Base-by-base conservation (phyloP, 2,113 vertebrate species). In the Ariopsis seemanni region DNA sequence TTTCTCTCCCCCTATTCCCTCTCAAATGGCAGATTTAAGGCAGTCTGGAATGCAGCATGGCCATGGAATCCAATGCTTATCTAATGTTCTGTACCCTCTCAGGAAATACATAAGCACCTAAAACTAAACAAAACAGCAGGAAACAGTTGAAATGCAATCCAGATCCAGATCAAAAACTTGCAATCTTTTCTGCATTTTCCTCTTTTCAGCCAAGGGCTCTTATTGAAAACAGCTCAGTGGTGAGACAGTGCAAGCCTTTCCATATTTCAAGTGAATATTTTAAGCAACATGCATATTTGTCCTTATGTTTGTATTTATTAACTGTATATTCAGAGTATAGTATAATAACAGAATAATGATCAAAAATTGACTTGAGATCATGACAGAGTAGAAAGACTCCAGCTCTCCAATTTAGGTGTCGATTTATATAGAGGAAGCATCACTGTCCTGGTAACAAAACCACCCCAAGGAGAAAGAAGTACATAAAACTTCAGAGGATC, bases 41-140 rank as follows among this genome's bases (percentile, higher is more conserved):
- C 69, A 84, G 84, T 18, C 67, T 86, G 85, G 89, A 90, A 87
- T 90, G 87, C 80, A 84, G 71, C 42, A 62, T 22, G 53, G 48
- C 78, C 63, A 50, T 84, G 81, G 89, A 88, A 82, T 90, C 52
- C 86, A 88, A 50, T 69, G 84, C 89, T 91, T 90, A 90, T 92
- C 89, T 92, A 91, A 92, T 90, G 90, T 90, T 90, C 89, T 90
- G 86, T 89, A 89, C 90, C 87, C 89, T 84, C 85, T 90, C 60
- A 90, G 91, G 89, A 92, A 88, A 92, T 91, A 89, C 91, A 92
- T 85, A 86, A 90, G 86, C 90, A 90, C 90, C 85, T 89, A 83
- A 90, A 88, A 89, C 83, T 86, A 87, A 88, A 83, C 82, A 87
- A 89, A 91, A 86, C 89, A 89, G 90, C 89, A 89, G 90, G 89